phyloP scores from a whole-genome alignment of 2,113 vertebrate species.

The Oophaga pumilio region DNA sequence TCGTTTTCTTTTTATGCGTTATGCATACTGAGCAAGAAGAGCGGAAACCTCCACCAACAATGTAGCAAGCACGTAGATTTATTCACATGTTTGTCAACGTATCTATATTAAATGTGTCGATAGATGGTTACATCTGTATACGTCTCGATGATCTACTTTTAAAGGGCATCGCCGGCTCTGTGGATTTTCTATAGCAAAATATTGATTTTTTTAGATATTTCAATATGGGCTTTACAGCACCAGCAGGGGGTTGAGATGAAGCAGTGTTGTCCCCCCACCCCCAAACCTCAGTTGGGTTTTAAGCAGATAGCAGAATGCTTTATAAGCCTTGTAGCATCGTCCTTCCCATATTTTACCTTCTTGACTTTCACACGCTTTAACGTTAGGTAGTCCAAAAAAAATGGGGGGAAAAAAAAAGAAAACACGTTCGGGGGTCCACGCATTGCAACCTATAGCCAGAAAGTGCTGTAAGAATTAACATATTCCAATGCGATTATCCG shows the following conservation, averaged over 20 bases:
- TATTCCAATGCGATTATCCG: background rate
- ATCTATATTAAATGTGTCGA: background rate
- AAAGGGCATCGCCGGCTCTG: background rate
- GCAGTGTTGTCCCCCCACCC: background rate
- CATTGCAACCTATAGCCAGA: background rate
- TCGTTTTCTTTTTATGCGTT: constrained; percentile 61
- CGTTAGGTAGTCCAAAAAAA: background rate
- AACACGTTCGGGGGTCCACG: too few species aligned
- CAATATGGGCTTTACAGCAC: background rate
- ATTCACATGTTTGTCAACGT: background rate
- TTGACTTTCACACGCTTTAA: background rate
- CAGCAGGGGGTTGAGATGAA: constrained; percentile 7
- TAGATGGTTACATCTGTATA: background rate
- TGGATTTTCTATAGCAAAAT: background rate
- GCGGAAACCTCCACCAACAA: background rate
- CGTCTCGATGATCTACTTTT: background rate
- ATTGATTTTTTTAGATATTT: constrained; percentile 6
- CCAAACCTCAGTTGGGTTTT: background rate
- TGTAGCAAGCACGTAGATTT: background rate
- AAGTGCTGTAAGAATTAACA: background rate
- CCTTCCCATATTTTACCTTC: background rate
- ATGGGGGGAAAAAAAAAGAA: background rate
- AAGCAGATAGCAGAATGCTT: background rate
- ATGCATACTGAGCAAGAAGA: background rate
- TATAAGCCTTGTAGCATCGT: background rate